A percentile compares a stretch with the other conserved stretches of the same genome.
phyloP scores from a whole-genome alignment of 2,797 vertebrate genomes.

The Fistularia commersonii region DNA sequence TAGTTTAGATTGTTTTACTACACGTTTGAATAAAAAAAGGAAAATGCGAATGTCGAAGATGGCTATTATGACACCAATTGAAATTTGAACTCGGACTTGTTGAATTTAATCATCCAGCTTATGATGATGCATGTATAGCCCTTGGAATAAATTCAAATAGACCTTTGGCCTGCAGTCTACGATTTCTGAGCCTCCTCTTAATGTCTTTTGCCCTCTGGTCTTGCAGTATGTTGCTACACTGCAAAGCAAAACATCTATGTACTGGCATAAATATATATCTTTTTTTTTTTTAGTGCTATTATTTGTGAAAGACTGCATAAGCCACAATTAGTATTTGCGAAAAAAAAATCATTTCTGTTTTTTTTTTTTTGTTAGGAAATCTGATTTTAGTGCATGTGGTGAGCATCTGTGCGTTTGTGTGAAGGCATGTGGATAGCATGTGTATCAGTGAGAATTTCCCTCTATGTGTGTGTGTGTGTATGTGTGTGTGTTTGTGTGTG shows the following conservation, averaged over 20 bases:
- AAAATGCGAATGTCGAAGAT: conserved; percentile 44
- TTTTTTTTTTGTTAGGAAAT: conserved; percentile 38
- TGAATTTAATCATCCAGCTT: conserved; percentile 56
- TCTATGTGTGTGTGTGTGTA: conserved; percentile 18
- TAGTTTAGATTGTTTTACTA: conserved; percentile 72
- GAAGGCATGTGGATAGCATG: conserved; percentile 55
- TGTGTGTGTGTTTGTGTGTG: conserved; percentile 15
- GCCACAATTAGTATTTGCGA: conserved; percentile 63
- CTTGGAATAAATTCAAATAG: conserved; percentile 73
- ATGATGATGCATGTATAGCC: conserved; percentile 71
- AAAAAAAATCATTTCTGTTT: conserved; percentile 36
- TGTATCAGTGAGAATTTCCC: conserved; percentile 46
- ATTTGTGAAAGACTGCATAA: conserved; percentile 69
- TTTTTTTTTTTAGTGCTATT: conserved; percentile 54
- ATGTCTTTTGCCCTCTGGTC: conserved; percentile 46
- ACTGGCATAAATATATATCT: conserved; percentile 31
- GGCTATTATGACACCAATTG: conserved; percentile 48
- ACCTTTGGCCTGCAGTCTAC: conserved; percentile 41
- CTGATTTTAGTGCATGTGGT: conserved; percentile 56
- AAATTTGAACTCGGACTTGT: conserved; percentile 57
- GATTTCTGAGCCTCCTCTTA: conserved; percentile 42
- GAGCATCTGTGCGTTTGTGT: conserved; percentile 58
- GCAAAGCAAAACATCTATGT: conserved; percentile 59
- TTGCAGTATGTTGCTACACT: conserved; percentile 51
- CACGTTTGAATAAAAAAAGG: conserved; percentile 40